Evolutionary conservation across 1,140 invertebrate genomes (phyloP), one percentile per base, ranked within the genome.

Genomic region (Macrostomum lignano): DNA sequence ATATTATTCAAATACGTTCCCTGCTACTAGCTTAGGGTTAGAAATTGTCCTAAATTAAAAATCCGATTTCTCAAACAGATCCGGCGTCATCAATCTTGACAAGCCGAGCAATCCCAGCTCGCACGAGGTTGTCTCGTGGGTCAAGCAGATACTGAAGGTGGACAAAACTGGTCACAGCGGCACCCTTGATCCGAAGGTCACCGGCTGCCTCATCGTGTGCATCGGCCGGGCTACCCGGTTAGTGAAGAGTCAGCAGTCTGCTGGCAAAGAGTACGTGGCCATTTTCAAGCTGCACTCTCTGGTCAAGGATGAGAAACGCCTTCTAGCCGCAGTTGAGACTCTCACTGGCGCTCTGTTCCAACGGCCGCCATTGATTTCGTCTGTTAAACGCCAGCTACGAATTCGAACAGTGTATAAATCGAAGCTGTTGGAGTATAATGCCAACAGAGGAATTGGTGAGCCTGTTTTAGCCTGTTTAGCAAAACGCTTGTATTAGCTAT

Each of bases 111-210:
- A 98, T 61, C 91, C 91, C 3, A 94, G 84, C 31, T 94, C 84
- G 1, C 91, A 99, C 53, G 91, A 99, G 64, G 82, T 99, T 21
- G 91, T 98, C 0, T 79, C 91, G 9, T 98, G 88, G 88, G 77
- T 98, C 35, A 99, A 99, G 55, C 63, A 79, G 36, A 96, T 98
- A 44, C 60, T 99, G 4, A 73, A 74, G 49, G 78, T 86, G 1
- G 76, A 93, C 35, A 91, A 88, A 59, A 98, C 91, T 4, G 91
- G 91, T 3, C 91, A 98, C 53, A 91, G 82, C n/a, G 91, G 91
- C 26, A 99, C 91, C 1, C 60, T 99, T 2, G 91, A 99, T 68
- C 91, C 91, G 1, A 96, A 98, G 65, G 75, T 74, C 4, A 55
- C 54, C 55, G 84, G 91, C 11, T 93, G 84, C 53, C 61, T 99